phyloP scores from a whole-genome alignment of 1,140 invertebrate species.

The Homalodisca vitripennis region DNA sequence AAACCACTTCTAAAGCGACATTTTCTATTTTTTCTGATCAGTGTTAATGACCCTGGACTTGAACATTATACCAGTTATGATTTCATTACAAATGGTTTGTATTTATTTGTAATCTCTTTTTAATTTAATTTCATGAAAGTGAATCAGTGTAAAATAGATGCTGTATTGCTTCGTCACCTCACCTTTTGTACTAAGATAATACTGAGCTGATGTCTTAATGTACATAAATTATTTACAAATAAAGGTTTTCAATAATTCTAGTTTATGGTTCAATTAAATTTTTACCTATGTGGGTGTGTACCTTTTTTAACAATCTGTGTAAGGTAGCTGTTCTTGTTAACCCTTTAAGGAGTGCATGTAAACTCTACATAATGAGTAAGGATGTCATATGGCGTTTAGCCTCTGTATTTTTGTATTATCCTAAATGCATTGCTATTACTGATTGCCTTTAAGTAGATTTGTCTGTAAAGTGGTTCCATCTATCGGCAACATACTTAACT shows the following conservation, averaged over 20 bases:
- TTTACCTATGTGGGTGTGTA: too few species aligned
- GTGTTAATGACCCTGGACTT: background rate
- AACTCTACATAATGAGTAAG: too few species aligned
- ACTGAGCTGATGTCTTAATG: background rate
- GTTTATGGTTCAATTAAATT: too few species aligned
- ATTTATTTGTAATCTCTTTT: background rate
- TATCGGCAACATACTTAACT: too few species aligned
- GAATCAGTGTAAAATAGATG: background rate
- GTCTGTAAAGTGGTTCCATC: too few species aligned
- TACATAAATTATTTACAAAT: conserved; percentile 22
- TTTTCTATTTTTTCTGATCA: background rate
- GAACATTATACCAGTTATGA: background rate
- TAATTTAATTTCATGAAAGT: background rate
- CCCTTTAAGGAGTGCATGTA: too few species aligned
- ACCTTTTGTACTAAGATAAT: conserved; percentile 19
- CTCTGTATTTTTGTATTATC: too few species aligned
- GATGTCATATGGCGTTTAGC: too few species aligned
- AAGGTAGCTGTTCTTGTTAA: too few species aligned
- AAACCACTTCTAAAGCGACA: conserved; percentile 16
- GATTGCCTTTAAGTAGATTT: too few species aligned
- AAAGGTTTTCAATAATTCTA: conserved; percentile 16
- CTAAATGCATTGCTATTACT: too few species aligned
- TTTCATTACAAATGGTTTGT: background rate
- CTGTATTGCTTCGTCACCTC: background rate
- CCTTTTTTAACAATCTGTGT: too few species aligned